Percentiles rank a stretch among this genome's conserved stretches.
Conservation (phyloP, 2,797 vertebrate species). For the Orientallactaga sibirica region DNA sequence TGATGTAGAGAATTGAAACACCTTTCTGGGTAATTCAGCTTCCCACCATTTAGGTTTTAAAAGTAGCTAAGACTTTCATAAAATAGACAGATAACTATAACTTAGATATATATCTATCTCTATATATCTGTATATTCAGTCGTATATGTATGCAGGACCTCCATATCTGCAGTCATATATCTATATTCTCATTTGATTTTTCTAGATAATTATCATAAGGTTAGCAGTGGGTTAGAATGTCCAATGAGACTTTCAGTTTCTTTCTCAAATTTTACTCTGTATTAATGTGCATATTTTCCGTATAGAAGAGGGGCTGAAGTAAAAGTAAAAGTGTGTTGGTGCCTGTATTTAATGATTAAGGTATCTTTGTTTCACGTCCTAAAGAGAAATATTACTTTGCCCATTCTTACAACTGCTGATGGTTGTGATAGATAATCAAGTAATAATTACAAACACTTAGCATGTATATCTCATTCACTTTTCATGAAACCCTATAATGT, state of each 20-base stretch:
- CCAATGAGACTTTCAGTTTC: slow-evolving; percentile 14
- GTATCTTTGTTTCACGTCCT: slow-evolving; percentile 42
- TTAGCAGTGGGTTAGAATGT: slow-evolving; percentile 58
- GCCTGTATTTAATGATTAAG: slow-evolving; percentile 46
- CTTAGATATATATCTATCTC: neutral
- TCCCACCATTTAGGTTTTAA: slow-evolving; percentile 52
- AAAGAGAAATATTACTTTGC: slow-evolving; percentile 52
- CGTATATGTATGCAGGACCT: too few relatives aligned
- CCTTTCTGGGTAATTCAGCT: slow-evolving; percentile 33
- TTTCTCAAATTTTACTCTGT: slow-evolving; percentile 58
- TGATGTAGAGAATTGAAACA: slow-evolving; percentile 38
- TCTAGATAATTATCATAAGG: slow-evolving; percentile 42
- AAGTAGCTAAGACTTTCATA: slow-evolving; percentile 49
- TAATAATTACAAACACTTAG: slow-evolving; percentile 42
- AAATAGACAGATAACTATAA: neutral
- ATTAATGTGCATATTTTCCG: slow-evolving; percentile 47
- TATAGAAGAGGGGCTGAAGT: slow-evolving; percentile 35
- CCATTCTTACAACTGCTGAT: slow-evolving; percentile 7
- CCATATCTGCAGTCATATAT: too few relatives aligned
- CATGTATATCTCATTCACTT: slow-evolving; percentile 38
- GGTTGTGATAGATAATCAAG: slow-evolving; percentile 47
- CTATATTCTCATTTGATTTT: neutral
- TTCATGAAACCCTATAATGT: slow-evolving; percentile 19
- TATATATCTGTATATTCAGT: too few relatives aligned
- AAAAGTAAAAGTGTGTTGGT: slow-evolving; percentile 58